Percentiles rank a stretch among this genome's conserved stretches.
Evolutionary conservation across 2,888 invertebrate species (phyloP).

Genomic region (Hypolimnas misippus): DNA sequence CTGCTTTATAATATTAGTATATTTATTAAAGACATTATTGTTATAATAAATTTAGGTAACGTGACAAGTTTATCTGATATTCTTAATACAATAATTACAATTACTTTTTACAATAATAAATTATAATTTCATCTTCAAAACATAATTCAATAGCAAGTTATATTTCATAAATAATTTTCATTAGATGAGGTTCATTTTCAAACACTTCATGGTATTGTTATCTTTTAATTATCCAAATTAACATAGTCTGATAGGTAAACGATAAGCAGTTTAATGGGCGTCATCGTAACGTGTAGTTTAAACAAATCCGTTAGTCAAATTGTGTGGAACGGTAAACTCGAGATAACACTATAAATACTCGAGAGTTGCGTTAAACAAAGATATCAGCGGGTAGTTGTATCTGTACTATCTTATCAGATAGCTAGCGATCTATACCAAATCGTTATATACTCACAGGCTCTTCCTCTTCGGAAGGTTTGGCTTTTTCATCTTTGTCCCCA

Average conservation of each 20-base stretch:
- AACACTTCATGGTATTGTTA: slow-evolving; percentile 1
- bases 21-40: too few species aligned
- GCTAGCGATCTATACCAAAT: slow-evolving; percentile 35
- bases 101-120: too few species aligned
- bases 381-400: slow-evolving; percentile 46
- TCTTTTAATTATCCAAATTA: slow-evolving; percentile 17
- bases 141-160: too few species aligned
- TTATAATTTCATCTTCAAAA: too few species aligned
- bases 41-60: too few species aligned
- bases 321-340: slow-evolving; percentile 20
- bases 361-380: slow-evolving; percentile 47
- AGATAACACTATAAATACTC: slow-evolving; percentile 37
- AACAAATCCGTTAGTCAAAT: slow-evolving; percentile 23
- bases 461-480: slow-evolving; percentile 81
- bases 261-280: slow-evolving; percentile 17
- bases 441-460: slow-evolving; percentile 73
- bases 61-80: too few species aligned
- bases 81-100: too few species aligned
- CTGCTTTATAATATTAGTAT: too few species aligned
- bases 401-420: slow-evolving; percentile 48
- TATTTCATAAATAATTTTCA: not conserved
- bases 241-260: slow-evolving; percentile 18
- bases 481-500: slow-evolving; percentile 84
- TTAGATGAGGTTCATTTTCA: not conserved
- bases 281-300: slow-evolving; percentile 13